Evolutionary conservation across 2,113 vertebrate species (phyloP).

Genomic region (Sapajus apella): DNA sequence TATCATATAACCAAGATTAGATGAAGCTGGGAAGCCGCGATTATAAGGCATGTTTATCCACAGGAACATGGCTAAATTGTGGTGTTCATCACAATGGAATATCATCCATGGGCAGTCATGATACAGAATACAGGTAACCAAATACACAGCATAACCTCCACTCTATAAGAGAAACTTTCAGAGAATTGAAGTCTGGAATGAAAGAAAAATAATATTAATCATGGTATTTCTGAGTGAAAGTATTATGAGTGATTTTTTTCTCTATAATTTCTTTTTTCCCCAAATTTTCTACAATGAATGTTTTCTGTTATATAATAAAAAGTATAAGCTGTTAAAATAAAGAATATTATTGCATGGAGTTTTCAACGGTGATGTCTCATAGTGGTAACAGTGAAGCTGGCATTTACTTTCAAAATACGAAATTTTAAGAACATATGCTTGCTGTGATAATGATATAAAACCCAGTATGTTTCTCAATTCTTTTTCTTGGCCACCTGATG

Average conservation of each 20-base stretch:
- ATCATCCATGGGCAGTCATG: background rate
- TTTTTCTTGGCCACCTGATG: background rate
- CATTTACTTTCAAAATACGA: constrained; percentile 25
- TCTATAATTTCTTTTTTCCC: background rate
- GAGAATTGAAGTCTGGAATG: background rate
- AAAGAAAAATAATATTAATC: background rate
- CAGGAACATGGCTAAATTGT: background rate
- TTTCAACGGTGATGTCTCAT: background rate
- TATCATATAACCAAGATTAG: background rate
- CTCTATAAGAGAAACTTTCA: background rate
- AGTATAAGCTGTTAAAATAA: background rate
- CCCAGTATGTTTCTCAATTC: background rate
- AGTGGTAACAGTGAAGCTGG: background rate
- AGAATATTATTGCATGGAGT: background rate
- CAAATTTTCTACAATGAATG: background rate
- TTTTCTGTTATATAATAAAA: background rate
- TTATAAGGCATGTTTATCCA: background rate
- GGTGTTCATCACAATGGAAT: background rate
- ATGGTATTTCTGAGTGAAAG: background rate
- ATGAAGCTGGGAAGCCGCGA: background rate
- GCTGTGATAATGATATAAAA: constrained; percentile 41
- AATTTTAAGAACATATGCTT: constrained; percentile 33
- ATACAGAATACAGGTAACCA: background rate
- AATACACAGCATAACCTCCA: background rate
- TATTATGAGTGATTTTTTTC: background rate